Evolutionary conservation across 2,113 vertebrate genomes (phyloP), one percentile per base, ranked within the genome.

Genomic region (Halcyon senegalensis): DNA sequence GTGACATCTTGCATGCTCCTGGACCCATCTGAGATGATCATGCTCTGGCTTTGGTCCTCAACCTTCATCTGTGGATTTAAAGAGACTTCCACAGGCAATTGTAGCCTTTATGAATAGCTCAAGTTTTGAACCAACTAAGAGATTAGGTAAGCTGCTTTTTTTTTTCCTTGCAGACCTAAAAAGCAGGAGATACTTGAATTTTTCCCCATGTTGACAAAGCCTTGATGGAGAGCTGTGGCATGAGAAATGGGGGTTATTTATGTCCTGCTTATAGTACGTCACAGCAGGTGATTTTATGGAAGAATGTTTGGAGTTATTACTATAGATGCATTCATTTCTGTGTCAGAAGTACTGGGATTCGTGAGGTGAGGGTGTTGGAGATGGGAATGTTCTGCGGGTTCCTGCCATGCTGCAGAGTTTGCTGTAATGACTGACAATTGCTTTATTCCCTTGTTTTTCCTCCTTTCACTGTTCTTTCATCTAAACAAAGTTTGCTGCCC

Each of bases 161-260:
- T 30, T 39, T 48, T 23, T 11, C 14, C 18, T n/a, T 50, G 21
- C 3, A 30, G 31, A 2, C 1, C 43, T 56, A 16, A 51, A 0
- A 1, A 46, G 5, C 31, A 33, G 77, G 68, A 46, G 16, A 23
- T 31, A 6, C 16, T 60, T 50, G 27, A 37, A 4, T 43, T 24
- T 56, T 16, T 27, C 37, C 7, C 3, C 35, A 3, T 37, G 11
- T 27, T 73, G 69, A 7, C 20, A 67, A 68, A 82, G 13, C 28
- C 15, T 58, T 7, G 25, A 7, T 41, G n/a, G 58, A 37, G 13
- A 66, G 4, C 74, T 35, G 13, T 37, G 21, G 8, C 18, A 11
- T 11, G 30, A 25, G 8, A 76, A 55, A 9, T 23, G 16, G 13
- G 0, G 4, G 4, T 31, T 41, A 16, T 35, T 60, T 23, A 5